These are phyloP conservation scores for Echiichthys vipera DNA, from an alignment of 2,797 vertebrate genomes.

Conservation along the genomic window DNA sequence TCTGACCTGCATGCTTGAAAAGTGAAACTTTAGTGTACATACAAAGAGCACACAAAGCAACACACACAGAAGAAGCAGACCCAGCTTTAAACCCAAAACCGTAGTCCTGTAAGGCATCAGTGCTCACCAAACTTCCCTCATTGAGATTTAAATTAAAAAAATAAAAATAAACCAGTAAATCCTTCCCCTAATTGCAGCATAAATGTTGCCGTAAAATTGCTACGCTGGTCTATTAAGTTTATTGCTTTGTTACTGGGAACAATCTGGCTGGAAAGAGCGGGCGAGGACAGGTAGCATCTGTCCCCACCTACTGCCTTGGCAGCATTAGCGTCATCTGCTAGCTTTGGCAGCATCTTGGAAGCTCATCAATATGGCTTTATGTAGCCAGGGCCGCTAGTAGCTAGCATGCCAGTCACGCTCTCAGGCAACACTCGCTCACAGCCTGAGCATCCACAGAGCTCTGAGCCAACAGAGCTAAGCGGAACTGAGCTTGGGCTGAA, in stretches of 20 bases:
- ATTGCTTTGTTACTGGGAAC: slow-evolving; percentile 85
- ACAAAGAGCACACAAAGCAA: neutral
- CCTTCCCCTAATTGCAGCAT: slow-evolving; percentile 72
- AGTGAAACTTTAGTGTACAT: neutral
- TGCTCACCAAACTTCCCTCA: slow-evolving; percentile 14
- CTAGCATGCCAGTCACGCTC: slow-evolving; percentile 87
- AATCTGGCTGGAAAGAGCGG: slow-evolving; percentile 83
- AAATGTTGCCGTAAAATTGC: slow-evolving; percentile 77
- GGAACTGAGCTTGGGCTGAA: slow-evolving; percentile 73
- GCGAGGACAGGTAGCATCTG: slow-evolving; percentile 89
- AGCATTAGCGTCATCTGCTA: slow-evolving; percentile 85
- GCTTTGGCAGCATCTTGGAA: slow-evolving; percentile 86
- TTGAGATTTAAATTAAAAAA: slow-evolving; percentile 25
- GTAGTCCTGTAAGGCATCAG: neutral
- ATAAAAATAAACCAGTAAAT: slow-evolving; percentile 67
- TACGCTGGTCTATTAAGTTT: slow-evolving; percentile 83
- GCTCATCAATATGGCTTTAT: slow-evolving; percentile 88
- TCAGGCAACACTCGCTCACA: slow-evolving; percentile 73
- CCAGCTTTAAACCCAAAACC: neutral
- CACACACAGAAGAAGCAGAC: slow-evolving; percentile 11
- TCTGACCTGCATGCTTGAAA: slow-evolving; percentile 27
- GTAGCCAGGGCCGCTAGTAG: slow-evolving; percentile 81
- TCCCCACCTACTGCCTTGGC: slow-evolving; percentile 89
- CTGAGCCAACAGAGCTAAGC: slow-evolving; percentile 80
- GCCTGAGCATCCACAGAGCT: slow-evolving; percentile 77